These are phyloP conservation scores for Silvanus unidentatus DNA, from an alignment of 2,888 invertebrate species.

Conservation along the genomic window DNA sequence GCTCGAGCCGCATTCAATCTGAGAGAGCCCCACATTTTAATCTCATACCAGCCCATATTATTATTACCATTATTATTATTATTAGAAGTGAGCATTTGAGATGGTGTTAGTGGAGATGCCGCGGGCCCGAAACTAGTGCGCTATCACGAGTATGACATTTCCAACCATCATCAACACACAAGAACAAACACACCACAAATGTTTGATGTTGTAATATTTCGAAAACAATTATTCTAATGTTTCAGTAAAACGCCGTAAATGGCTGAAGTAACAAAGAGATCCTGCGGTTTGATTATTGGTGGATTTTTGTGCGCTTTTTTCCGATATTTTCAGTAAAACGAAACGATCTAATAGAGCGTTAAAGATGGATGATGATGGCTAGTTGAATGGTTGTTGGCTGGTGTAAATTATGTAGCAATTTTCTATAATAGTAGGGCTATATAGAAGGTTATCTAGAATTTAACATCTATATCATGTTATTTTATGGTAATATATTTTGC, in stretches of 20 bases:
- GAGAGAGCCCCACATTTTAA: not conserved
- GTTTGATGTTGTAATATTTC: conserved; percentile 16
- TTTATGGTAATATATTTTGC: conserved; percentile 23
- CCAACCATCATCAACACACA: conserved; percentile 6
- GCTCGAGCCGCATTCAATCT: conserved; percentile 6
- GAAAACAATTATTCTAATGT: conserved; percentile 22
- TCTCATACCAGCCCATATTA: not conserved
- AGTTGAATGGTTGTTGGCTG: conserved; percentile 4
- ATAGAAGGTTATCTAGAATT: conserved; percentile 26
- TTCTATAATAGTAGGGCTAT: conserved; percentile 27
- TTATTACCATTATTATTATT: too few relatives aligned
- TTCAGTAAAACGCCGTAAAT: not conserved
- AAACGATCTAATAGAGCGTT: not conserved
- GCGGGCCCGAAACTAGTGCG: conserved; percentile 9
- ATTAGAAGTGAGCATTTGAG: too few relatives aligned
- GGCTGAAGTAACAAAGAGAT: conserved; percentile 17
- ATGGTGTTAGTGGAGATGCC: not conserved
- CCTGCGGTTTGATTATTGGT: conserved; percentile 15
- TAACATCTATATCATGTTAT: conserved; percentile 28
- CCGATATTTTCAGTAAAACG: conserved; percentile 21
- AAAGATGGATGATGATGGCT: not conserved
- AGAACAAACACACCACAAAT: conserved; percentile 9
- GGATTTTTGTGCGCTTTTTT: conserved; percentile 23
- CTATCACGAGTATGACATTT: conserved; percentile 30
- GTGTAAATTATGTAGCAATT: conserved; percentile 32